Evolutionary conservation across 2,797 vertebrate species (phyloP), one percentile per base, ranked within the genome.

Genomic region (Enteromius argenteus): DNA sequence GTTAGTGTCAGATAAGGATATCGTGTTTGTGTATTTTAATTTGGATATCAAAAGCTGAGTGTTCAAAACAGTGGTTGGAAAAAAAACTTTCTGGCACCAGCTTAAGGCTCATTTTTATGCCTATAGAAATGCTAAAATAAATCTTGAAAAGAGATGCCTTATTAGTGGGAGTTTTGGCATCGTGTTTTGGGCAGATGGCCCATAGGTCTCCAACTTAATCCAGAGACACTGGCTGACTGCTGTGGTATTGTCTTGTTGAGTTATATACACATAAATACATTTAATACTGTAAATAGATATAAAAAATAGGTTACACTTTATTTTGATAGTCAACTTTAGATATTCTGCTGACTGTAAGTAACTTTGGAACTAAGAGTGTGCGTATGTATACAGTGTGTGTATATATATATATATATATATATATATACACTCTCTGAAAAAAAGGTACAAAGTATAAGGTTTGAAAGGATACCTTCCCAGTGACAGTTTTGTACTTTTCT

Each of bases 111-210:
- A 91, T 91, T 93, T 91, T 93, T 91, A 89, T 87, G 89, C 86
- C 83, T 93, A 32, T 35, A 88, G 92, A 92, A 94, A 93, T 90
- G 93, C 93, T 94, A 79, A 89, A 85, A 74, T 80, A 21, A 87
- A 81, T 88, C 87, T 87, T 84, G 77, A 78, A 39, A 90, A 90
- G 89, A 83, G 87, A 87, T 88, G 89, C 85, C 86, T 85, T 86
- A 88, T 92, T 90, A 92, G 92, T 30, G 89, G 92, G 90, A 91
- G 91, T 89, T 86, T 86, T 86, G 83, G 49, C 79, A 87, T 77
- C 51, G 44, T 83, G 56, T 75, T 68, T 64, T 64, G 69, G 88
- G 83, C 49, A 42, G 1, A 73, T 85, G 87, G 90, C 91, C 68
- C 19, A 44, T 51, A 79, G 76, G 60, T 67, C 32, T 69, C 14